Evolutionary conservation across 2,113 vertebrate species (phyloP).

Genomic region (Oreamnos americanus): DNA sequence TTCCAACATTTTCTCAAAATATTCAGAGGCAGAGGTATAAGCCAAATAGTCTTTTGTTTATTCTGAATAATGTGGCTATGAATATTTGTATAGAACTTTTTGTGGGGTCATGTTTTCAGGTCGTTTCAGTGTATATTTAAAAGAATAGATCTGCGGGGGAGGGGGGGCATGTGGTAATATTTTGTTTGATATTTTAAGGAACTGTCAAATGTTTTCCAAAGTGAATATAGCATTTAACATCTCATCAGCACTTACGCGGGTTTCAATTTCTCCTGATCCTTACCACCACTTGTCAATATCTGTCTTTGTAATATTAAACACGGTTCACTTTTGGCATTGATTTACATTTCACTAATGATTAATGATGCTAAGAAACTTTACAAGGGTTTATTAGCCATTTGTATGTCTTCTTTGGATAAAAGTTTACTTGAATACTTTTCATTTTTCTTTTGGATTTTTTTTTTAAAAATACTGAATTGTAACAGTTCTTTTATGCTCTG

Average conservation of each 20-base stretch:
- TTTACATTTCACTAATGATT: neutral
- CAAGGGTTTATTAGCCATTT: neutral
- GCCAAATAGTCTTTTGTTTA: neutral
- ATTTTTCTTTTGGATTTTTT: neutral
- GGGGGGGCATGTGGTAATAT: neutral
- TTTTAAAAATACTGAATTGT: neutral
- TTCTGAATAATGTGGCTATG: neutral
- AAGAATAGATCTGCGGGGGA: neutral
- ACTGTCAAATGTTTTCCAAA: neutral
- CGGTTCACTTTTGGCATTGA: neutral
- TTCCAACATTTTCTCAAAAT: slow-evolving; percentile 73
- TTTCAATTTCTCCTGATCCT: neutral
- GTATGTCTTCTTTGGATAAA: neutral
- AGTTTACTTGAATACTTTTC: neutral
- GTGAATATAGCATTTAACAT: neutral
- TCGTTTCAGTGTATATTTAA: neutral
- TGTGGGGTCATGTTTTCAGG: neutral
- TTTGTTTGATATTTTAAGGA: neutral
- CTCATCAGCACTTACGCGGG: neutral
- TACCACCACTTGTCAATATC: neutral
- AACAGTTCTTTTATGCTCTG: neutral
- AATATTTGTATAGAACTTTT: neutral
- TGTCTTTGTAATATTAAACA: neutral
- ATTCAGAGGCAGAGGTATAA: slow-evolving; percentile 65
- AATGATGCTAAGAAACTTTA: neutral